Evolutionary conservation across 2,113 vertebrate genomes (phyloP), one percentile per base, ranked within the genome.

Genomic region (Rana temporaria): DNA sequence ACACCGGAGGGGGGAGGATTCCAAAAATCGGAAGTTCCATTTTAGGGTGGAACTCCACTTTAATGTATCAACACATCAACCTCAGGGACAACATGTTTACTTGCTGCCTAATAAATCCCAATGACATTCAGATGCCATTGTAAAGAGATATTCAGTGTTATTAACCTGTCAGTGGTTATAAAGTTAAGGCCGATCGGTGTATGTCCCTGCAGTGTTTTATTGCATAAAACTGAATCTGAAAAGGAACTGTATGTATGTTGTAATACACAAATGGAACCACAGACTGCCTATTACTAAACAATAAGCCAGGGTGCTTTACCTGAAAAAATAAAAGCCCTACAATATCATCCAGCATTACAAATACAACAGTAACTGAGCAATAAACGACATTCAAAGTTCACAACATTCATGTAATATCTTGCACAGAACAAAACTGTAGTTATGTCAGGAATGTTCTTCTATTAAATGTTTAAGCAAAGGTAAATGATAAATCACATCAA

Each of bases 361-460:
- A 48, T 48, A 48, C 8, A 48, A 14, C 42, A 48, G 42, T 14
- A 48, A 48, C 42, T 12, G 67, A 42, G 34, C 24, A 19, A 73
- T 59, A 59, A 57, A 59, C 16, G 26, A 55, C 16, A 26, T 30
- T n/a, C 53, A 59, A 55, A 32, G 26, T 59, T 59, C 52, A 73
- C 55, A 26, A 56, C 71, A 53, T 73, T 30, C 71, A 59, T 73
- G 71, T 73, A 73, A 24, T 73, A 57, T 57, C 71, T 57, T 73
- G 71, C 32, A 57, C 16, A 12, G 55, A 59, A 73, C 34, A 73
- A 59, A 57, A 3, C 71, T 59, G 30, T 59, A 73, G 71, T 57
- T 73, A 73, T 73, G 52, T n/a, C 5, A 73, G 71, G 71, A 73
- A 73, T 73, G 71, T 17, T 57, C 59, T 24, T 62, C 60, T 62